Conservation (phyloP, 2,113 vertebrate species). For the Saccopteryx leptura region DNA sequence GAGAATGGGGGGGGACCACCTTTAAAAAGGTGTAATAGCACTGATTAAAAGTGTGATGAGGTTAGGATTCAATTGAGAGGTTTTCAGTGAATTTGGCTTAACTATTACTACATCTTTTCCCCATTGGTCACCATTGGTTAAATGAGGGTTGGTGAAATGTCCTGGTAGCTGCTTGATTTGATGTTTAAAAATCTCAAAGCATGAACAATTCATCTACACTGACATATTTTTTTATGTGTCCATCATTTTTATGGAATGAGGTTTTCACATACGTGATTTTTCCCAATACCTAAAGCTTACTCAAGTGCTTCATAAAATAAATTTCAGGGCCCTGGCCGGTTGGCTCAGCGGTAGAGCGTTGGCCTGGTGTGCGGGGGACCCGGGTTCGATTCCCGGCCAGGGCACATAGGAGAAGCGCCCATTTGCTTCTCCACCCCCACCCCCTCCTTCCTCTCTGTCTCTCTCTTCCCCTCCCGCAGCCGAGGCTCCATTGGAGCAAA, state of each 20-base stretch:
- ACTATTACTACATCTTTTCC: neutral
- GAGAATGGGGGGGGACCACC: neutral
- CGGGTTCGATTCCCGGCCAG: too few species aligned
- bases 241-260: conserved; percentile 6
- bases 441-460: too few species aligned
- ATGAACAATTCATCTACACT: conserved; percentile 47
- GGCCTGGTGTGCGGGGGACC: too few species aligned
- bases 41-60: neutral
- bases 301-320: neutral
- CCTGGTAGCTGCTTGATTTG: neutral
- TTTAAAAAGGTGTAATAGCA: neutral
- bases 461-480: too few species aligned
- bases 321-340: neutral
- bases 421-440: too few species aligned
- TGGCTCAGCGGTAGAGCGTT: too few species aligned
- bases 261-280: conserved; percentile 22
- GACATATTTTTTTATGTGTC: neutral
- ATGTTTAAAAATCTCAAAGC: conserved; percentile 48
- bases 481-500: too few species aligned
- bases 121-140: neutral
- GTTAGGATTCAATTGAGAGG: neutral
- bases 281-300: neutral
- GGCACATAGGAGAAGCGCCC: too few species aligned
- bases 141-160: neutral
- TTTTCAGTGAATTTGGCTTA: conserved; percentile 28